Conservation (phyloP, 2,113 vertebrate species). For the Condylura cristata region DNA sequence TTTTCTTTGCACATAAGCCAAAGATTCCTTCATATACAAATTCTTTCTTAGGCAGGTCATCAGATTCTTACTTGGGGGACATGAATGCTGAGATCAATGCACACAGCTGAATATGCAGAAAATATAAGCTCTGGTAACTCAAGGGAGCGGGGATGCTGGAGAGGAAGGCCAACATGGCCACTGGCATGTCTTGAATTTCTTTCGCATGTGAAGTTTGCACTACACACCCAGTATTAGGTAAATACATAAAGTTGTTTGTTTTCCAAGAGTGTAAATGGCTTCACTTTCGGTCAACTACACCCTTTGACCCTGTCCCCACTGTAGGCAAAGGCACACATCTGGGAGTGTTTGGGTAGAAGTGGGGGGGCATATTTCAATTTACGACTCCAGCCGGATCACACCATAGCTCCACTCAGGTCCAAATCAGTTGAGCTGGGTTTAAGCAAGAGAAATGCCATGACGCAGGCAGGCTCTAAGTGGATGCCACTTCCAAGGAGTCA, state of each 20-base stretch:
- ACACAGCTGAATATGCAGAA: not conserved
- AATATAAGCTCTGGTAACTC: not conserved
- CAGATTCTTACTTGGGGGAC: conserved; percentile 24
- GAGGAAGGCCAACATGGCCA: not conserved
- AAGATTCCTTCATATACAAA: conserved; percentile 72
- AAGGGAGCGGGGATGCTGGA: not conserved
- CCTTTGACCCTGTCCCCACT: not conserved
- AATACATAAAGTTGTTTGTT: not conserved
- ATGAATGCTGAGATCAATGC: not conserved
- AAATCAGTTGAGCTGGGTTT: not conserved
- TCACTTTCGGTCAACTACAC: not conserved
- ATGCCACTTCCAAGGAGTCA: not conserved
- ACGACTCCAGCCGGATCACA: not conserved
- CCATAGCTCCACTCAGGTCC: not conserved
- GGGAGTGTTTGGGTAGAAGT: not conserved
- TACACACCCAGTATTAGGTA: not conserved
- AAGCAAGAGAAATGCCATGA: not conserved
- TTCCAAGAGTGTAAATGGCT: not conserved
- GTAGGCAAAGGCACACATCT: not conserved
- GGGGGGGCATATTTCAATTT: not conserved
- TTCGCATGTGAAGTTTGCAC: not conserved
- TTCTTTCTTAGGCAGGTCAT: conserved; percentile 75
- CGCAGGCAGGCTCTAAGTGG: not conserved
- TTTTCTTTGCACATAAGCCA: conserved; percentile 79
- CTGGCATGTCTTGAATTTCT: not conserved